phyloP scores from a whole-genome alignment of 2,888 invertebrate genomes.

The Tiliacea aurago region DNA sequence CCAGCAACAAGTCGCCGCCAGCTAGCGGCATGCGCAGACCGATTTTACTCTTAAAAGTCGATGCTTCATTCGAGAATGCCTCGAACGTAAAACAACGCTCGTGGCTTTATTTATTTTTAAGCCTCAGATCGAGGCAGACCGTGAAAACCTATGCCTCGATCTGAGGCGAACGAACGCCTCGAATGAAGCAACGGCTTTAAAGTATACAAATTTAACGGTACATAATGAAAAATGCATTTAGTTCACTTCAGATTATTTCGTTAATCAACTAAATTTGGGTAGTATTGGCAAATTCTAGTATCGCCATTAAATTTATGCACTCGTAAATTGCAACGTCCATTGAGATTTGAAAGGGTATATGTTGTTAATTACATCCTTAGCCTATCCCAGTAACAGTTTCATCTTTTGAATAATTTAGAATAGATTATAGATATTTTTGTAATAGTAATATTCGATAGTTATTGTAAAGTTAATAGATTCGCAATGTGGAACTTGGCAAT shows the following conservation, averaged over 20 bases:
- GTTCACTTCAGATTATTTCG: slow-evolving; percentile 74
- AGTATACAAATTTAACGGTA: slow-evolving; percentile 53
- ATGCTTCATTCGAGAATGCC: slow-evolving; percentile 34
- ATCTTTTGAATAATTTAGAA: slow-evolving; percentile 86
- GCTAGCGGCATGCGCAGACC: slow-evolving; percentile 67
- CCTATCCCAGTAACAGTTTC: slow-evolving; percentile 87
- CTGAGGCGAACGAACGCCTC: slow-evolving; percentile 26
- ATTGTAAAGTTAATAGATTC: slow-evolving; percentile 79
- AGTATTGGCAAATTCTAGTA: slow-evolving; percentile 78
- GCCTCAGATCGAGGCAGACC: slow-evolving; percentile 26
- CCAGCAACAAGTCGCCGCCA: slow-evolving; percentile 62
- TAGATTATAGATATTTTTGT: slow-evolving; percentile 90
- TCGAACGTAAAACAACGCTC: slow-evolving; percentile 35
- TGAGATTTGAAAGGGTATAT: slow-evolving; percentile 83
- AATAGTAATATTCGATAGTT: slow-evolving; percentile 88
- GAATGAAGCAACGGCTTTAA: slow-evolving; percentile 49
- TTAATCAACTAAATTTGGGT: slow-evolving; percentile 78
- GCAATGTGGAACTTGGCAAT: slow-evolving; percentile 73
- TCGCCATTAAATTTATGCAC: slow-evolving; percentile 74
- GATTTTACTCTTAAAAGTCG: slow-evolving; percentile 47
- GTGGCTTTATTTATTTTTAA: slow-evolving; percentile 42
- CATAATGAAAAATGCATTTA: slow-evolving; percentile 79
- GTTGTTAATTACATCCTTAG: slow-evolving; percentile 89
- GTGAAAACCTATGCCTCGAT: slow-evolving; percentile 26
- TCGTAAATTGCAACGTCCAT: slow-evolving; percentile 77